Evolutionary conservation across 2,113 vertebrate species (phyloP).

Genomic region (Charina bottae): DNA sequence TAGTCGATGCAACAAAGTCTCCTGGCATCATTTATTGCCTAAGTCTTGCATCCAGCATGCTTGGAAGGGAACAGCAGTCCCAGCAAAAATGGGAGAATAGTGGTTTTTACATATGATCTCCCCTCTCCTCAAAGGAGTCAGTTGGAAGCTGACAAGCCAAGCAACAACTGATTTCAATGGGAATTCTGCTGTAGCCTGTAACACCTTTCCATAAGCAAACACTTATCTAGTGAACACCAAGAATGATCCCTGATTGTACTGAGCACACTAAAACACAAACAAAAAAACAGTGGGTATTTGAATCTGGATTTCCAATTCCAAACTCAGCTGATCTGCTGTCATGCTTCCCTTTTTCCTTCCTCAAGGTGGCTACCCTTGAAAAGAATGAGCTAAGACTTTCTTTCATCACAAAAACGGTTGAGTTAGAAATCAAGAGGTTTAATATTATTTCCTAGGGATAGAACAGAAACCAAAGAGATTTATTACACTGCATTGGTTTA

Average conservation of each 20-base stretch:
- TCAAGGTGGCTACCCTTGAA: not conserved
- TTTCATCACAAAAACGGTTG: not conserved
- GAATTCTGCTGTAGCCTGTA: not conserved
- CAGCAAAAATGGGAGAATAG: not conserved
- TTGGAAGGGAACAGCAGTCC: not conserved
- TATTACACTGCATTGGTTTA: not conserved
- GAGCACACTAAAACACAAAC: not conserved
- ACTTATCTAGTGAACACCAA: not conserved
- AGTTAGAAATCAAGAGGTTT: not conserved
- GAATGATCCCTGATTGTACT: not conserved
- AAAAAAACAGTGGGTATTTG: not conserved
- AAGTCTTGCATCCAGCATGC: not conserved
- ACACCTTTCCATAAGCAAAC: not conserved
- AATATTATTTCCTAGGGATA: not conserved
- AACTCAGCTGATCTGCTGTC: not conserved
- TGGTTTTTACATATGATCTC: not conserved
- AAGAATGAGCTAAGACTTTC: not conserved
- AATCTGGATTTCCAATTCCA: not conserved
- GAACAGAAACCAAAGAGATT: not conserved
- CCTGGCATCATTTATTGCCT: not conserved
- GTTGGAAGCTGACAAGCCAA: too few relatives aligned
- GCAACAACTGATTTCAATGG: too few relatives aligned
- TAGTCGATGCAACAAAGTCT: not conserved
- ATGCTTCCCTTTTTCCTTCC: not conserved
- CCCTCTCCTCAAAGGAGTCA: not conserved